Evolutionary conservation across 2,888 invertebrate genomes (phyloP).

Genomic region (Eudemis profundana): DNA sequence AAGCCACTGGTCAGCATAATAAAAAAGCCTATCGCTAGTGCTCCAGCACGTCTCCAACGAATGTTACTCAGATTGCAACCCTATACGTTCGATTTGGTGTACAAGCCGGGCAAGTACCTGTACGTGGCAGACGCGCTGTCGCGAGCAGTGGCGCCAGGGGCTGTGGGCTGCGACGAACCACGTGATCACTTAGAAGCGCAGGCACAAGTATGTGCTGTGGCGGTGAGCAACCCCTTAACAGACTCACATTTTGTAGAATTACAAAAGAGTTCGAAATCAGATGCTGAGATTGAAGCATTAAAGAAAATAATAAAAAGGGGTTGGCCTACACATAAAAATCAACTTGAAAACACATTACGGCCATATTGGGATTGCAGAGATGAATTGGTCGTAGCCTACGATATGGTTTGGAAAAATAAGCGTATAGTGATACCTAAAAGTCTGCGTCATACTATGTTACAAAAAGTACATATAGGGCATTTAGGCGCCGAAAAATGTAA

Average conservation of each 20-base stretch:
- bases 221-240: slow-evolving; percentile 5
- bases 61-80: slow-evolving; percentile 49
- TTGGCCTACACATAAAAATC: not conserved
- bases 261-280: not conserved
- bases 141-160: too few species aligned
- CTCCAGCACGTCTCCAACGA: slow-evolving; percentile 46
- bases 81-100: slow-evolving; percentile 46
- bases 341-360: not conserved
- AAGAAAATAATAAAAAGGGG: not conserved
- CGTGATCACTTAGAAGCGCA: not conserved
- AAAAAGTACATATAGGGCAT: not conserved
- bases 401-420: slow-evolving; percentile 5
- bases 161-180: too few species aligned
- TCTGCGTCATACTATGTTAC: not conserved
- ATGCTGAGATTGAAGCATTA: not conserved
- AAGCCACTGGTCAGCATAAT: slow-evolving; percentile 43
- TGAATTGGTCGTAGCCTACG: slow-evolving; percentile 6
- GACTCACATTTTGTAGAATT: not conserved
- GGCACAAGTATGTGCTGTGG: slow-evolving; percentile 11
- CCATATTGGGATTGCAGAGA: not conserved
- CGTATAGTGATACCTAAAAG: not conserved
- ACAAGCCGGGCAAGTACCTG: slow-evolving; percentile 48
- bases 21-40: slow-evolving; percentile 45
- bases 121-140: slow-evolving; percentile 50
- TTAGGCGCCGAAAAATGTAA: slow-evolving; percentile 1